phyloP scores from a whole-genome alignment of 2,113 vertebrate genomes.

The Corythornis cristatus region DNA sequence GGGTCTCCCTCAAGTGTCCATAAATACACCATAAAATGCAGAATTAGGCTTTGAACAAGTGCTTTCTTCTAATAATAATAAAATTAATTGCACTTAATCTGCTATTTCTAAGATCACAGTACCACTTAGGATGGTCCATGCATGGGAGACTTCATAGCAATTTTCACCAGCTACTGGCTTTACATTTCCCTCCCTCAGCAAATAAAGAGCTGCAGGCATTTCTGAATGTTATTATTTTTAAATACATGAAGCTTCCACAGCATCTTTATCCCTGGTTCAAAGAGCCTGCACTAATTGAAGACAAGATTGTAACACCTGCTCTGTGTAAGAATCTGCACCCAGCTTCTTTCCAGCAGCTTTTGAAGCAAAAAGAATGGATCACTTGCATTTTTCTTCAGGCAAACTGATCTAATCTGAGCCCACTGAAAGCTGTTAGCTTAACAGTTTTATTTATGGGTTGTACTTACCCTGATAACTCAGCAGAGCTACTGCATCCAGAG shows the following conservation, averaged over 20 bases:
- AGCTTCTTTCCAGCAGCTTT: conserved; percentile 1
- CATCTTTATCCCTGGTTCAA: conserved; percentile 40
- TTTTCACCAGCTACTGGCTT: not conserved
- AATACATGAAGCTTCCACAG: conserved; percentile 41
- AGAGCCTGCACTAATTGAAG: conserved; percentile 31
- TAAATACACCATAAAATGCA: not conserved
- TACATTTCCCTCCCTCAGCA: conserved; percentile 29
- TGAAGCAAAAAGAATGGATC: conserved; percentile 23
- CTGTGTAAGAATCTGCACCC: not conserved
- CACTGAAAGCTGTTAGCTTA: conserved; percentile 2
- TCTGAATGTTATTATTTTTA: conserved; percentile 38
- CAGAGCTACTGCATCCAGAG: not conserved
- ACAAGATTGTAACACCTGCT: conserved; percentile 11
- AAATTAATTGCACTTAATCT: not conserved
- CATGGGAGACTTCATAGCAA: not conserved
- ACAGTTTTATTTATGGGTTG: not conserved
- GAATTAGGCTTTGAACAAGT: not conserved
- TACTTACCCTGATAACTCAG: conserved; percentile 15
- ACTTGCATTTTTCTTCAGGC: conserved; percentile 35
- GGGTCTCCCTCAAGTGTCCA: not conserved
- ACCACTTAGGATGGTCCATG: not conserved
- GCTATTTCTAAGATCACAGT: not conserved
- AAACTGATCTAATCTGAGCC: conserved; percentile 42
- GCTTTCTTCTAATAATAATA: not conserved
- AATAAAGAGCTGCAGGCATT: not conserved